Evolutionary conservation across 2,113 vertebrate species (phyloP), one percentile per base, ranked within the genome.

Genomic region (Hirundichthys speculiger): DNA sequence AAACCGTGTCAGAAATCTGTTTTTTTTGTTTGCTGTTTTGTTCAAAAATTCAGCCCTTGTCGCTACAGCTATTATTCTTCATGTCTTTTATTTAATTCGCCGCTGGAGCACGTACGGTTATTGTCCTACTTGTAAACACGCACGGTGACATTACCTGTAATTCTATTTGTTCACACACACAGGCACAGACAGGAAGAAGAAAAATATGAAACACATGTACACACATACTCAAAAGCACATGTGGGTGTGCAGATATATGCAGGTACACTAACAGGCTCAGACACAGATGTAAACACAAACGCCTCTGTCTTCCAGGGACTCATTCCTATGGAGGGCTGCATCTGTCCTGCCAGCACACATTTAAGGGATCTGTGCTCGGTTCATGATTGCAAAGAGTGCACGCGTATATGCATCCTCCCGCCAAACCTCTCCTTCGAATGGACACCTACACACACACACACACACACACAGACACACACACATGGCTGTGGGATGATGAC

Each of bases 321-420:
- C 72, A 73, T 79, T 70, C 56, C 58, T 62, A 58, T 68, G 66
- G 66, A 77, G 64, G 43, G 72, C 54, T 73, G 39, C 47, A 76
- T 65, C 77, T 65, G 54, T 61, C 83, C 87, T 91, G 87, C 82
- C 86, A 81, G 80, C 87, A 89, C 80, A 79, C 77, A 87, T 91
- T 89, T 89, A 83, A 66, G 9, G n/a, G n/a, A n/a, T 60, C 64
- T 77, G 64, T 10, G 57, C 3, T 73, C 79, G 67, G 77, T 79
- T 71, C 56, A 53, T 65, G 57, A 63, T 78, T 22, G 25, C 75
- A 88, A 90, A 80, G 69, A 61, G 50, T 69, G 75, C 75, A 77
- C 81, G 63, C 62, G 77, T 79, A 71, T 79, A 63, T 40, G 65
- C 63, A 50, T 52, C 41, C 49, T 30, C 20, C 66, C 53, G 49